phyloP scores from a whole-genome alignment of 2,113 vertebrate genomes.

The Lophura nycthemera region DNA sequence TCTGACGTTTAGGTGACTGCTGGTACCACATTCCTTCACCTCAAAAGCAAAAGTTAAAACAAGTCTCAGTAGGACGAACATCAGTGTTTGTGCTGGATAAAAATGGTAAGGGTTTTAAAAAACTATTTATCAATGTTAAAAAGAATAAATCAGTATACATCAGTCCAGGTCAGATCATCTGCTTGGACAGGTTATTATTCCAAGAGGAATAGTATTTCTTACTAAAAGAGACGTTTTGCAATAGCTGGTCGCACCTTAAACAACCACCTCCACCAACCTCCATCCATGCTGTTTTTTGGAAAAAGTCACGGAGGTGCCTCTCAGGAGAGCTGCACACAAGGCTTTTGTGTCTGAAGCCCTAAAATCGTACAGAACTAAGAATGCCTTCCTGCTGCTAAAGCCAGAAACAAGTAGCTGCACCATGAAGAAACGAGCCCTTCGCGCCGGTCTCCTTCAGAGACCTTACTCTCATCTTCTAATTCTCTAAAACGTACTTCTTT shows the following conservation, averaged over 20 bases:
- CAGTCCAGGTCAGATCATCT: not conserved
- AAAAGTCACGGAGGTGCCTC: not conserved
- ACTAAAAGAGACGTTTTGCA: not conserved
- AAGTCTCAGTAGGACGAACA: conserved; percentile 92
- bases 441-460: not conserved
- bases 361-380: not conserved
- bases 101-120: conserved; percentile 81
- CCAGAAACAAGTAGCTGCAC: too few species aligned
- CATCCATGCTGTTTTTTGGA: not conserved
- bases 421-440: not conserved
- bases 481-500: not conserved
- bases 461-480: not conserved
- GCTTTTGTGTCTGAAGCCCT: not conserved
- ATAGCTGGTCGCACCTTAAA: fast-evolving
- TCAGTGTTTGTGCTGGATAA: conserved; percentile 90
- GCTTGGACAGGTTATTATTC: not conserved
- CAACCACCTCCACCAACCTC: not conserved
- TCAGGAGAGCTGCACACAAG: not conserved
- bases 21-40: conserved; percentile 98
- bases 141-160: not conserved
- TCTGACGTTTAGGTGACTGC: conserved; percentile 83
- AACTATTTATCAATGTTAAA: not conserved
- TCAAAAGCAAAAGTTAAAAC: conserved; percentile 89
- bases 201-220: not conserved
- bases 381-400: not conserved